Conservation (phyloP, 2,113 vertebrate genomes). For the Eretmochelys imbricata region DNA sequence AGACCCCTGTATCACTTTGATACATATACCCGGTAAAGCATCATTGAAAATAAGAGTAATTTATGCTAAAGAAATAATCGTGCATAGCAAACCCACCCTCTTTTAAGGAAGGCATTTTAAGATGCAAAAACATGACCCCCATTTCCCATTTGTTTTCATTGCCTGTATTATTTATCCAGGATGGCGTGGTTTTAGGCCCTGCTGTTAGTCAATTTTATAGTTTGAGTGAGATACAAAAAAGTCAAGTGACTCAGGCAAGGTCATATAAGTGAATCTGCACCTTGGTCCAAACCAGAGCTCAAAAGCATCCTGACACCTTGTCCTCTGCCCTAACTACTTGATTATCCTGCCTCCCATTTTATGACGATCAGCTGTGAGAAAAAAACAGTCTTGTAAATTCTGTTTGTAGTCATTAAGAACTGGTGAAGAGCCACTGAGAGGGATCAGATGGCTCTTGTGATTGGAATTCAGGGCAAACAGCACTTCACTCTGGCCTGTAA, state of each 20-base stretch:
- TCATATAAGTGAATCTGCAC: conserved; percentile 48
- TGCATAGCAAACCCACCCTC: conserved; percentile 25
- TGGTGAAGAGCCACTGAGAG: not conserved
- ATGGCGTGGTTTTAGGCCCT: conserved; percentile 42
- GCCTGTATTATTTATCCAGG: conserved; percentile 33
- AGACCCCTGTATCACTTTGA: conserved; percentile 59
- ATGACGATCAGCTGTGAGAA: not conserved
- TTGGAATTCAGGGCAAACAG: conserved; percentile 21
- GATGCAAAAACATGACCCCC: conserved; percentile 45
- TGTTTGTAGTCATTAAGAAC: not conserved
- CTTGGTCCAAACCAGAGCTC: not conserved
- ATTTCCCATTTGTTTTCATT: conserved; percentile 2
- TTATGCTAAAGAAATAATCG: conserved; percentile 60
- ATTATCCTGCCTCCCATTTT: conserved; percentile 25
- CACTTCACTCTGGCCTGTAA: conserved; percentile 5
- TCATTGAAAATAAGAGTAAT: conserved; percentile 61
- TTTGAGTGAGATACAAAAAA: conserved; percentile 27
- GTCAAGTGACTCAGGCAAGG: conserved; percentile 62
- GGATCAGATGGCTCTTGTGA: not conserved
- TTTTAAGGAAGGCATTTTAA: conserved; percentile 49
- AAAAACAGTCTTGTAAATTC: conserved; percentile 22
- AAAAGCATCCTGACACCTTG: not conserved
- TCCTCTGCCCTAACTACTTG: conserved; percentile 23
- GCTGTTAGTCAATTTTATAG: conserved; percentile 62
- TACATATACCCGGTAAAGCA: conserved; percentile 31